These are phyloP conservation scores for Mythimna impura DNA, from an alignment of 2,888 invertebrate species.

Conservation along the genomic window DNA sequence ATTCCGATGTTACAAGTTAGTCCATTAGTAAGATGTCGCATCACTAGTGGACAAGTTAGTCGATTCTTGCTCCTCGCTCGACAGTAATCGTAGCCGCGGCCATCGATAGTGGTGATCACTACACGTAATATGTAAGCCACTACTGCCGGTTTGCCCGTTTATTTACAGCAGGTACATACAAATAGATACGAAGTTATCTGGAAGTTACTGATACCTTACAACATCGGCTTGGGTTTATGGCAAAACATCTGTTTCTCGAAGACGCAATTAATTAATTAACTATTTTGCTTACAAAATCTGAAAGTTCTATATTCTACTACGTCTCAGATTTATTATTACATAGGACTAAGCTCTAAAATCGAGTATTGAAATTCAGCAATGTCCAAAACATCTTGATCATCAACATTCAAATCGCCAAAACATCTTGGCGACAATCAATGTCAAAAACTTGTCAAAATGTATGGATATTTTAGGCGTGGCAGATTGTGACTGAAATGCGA, in stretches of 20 bases:
- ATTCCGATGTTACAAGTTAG: slow-evolving; percentile 52
- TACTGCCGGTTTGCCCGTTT: slow-evolving; percentile 25
- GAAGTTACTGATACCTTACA: slow-evolving; percentile 18
- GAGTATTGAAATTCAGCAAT: background rate
- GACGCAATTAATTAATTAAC: slow-evolving; percentile 1
- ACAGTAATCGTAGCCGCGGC: slow-evolving; percentile 47
- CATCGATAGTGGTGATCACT: slow-evolving; percentile 52
- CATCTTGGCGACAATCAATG: no score
- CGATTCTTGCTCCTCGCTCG: slow-evolving; percentile 47
- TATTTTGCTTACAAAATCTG: background rate
- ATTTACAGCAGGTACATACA: slow-evolving; percentile 34
- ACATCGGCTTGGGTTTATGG: slow-evolving; percentile 3
- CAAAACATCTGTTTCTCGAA: slow-evolving; percentile 13
- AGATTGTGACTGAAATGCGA: no score
- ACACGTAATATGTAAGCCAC: slow-evolving; percentile 49
- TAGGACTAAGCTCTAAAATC: background rate
- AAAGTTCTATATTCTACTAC: background rate
- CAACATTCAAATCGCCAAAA: no score
- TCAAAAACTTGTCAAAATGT: no score
- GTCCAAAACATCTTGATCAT: background rate
- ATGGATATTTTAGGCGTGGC: no score
- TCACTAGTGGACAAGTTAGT: slow-evolving; percentile 56
- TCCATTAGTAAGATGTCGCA: slow-evolving; percentile 61
- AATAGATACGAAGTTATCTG: slow-evolving; percentile 18
- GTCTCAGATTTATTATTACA: background rate